Evolutionary conservation across 2,113 vertebrate genomes (phyloP).

Genomic region (Axis porcinus): DNA sequence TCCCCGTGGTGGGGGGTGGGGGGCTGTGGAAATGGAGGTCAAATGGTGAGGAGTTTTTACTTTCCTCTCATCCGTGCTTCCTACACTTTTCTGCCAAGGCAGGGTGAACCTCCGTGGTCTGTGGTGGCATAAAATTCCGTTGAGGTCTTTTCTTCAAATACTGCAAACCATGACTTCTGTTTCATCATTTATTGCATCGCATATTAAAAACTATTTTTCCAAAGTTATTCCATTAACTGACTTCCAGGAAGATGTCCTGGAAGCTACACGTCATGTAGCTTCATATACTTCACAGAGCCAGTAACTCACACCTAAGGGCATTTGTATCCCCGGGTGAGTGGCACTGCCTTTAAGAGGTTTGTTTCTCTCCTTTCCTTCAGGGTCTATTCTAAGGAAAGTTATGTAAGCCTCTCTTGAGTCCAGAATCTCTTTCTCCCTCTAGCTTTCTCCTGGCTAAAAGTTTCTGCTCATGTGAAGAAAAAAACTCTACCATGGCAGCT

Average conservation of each 20-base stretch:
- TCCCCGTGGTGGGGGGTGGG: neutral
- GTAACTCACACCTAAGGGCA: no score
- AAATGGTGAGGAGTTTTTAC: neutral
- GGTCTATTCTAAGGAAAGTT: neutral
- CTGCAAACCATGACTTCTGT: neutral
- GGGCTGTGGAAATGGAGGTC: neutral
- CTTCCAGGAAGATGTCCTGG: neutral
- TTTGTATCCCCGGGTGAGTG: neutral
- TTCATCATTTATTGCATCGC: neutral
- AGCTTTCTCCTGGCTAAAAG: neutral
- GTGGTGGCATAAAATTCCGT: neutral
- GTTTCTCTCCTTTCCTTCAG: neutral
- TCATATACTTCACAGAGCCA: neutral
- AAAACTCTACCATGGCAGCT: rapidly evolving
- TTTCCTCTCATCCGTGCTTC: neutral
- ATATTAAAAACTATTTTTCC: neutral
- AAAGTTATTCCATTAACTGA: neutral
- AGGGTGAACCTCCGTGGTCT: no score
- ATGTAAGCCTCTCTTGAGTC: neutral
- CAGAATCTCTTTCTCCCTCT: neutral
- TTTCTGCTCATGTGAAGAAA: neutral
- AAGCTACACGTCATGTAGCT: neutral
- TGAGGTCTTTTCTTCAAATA: neutral
- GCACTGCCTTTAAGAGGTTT: neutral
- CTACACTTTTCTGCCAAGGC: neutral